Conservation (phyloP, 2,797 vertebrate genomes). For the Aldrovandia affinis region DNA sequence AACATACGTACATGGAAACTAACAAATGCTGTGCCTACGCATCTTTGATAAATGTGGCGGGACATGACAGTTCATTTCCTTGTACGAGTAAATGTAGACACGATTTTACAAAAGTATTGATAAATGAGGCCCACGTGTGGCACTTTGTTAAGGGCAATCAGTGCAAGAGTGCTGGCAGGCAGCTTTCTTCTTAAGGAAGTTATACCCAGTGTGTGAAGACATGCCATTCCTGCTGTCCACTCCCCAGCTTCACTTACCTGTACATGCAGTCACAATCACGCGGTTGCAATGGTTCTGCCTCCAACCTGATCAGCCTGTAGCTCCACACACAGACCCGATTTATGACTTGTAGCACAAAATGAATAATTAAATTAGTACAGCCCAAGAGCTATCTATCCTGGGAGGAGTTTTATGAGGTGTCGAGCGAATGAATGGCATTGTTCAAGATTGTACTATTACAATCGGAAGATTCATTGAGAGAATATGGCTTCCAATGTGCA, state of each 20-base stretch:
- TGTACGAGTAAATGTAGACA: too few species aligned
- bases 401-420: not conserved
- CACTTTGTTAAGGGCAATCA: not conserved
- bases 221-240: not conserved
- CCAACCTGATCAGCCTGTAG: too few species aligned
- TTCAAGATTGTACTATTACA: too few species aligned
- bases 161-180: not conserved
- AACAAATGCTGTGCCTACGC: too few species aligned
- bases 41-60: too few species aligned
- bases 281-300: not conserved
- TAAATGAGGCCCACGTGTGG: not conserved
- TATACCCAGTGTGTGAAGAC: not conserved
- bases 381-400: not conserved
- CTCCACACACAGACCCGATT: too few species aligned
- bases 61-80: too few species aligned
- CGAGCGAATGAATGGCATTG: not conserved
- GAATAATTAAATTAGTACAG: not conserved
- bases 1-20: too few species aligned
- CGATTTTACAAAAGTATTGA: too few species aligned
- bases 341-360: not conserved
- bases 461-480: not conserved
- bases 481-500: not conserved
- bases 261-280: not conserved
- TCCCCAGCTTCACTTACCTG: not conserved
- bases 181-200: not conserved